phyloP scores from a whole-genome alignment of 2,797 vertebrate genomes.

The Epinephelus awoara region DNA sequence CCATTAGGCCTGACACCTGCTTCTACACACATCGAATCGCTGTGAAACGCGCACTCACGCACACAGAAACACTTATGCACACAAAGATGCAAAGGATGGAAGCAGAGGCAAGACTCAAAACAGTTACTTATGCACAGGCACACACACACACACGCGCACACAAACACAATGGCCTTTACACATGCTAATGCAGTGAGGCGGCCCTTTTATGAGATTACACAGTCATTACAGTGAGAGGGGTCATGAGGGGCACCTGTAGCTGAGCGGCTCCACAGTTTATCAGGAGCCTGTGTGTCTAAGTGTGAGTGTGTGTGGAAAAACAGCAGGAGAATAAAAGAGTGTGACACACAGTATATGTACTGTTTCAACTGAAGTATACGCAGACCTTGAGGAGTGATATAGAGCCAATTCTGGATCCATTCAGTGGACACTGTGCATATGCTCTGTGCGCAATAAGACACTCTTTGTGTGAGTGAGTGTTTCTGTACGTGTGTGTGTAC shows the following conservation, averaged over 20 bases:
- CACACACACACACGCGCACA: conserved; percentile 38
- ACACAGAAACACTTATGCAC: conserved; percentile 9
- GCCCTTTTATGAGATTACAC: conserved; percentile 82
- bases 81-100: conserved; percentile 49
- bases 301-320: conserved; percentile 37
- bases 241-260: conserved; percentile 78
- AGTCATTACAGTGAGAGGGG: conserved; percentile 80
- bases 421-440: conserved; percentile 79
- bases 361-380: conserved; percentile 43
- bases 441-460: conserved; percentile 82
- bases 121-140: conserved; percentile 56
- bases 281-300: conserved; percentile 29
- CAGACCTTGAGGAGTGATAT: conserved; percentile 44
- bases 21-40: conserved; percentile 45
- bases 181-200: conserved; percentile 78
- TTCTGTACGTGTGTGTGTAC: conserved; percentile 20
- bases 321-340: conserved; percentile 32
- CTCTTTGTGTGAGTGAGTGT: conserved; percentile 68
- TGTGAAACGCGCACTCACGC: conserved; percentile 26
- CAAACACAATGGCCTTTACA: conserved; percentile 77
- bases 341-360: conserved; percentile 18
- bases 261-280: conserved; percentile 62
- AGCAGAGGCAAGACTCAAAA: conserved; percentile 52
- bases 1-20: conserved; percentile 80
- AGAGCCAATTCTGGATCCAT: conserved; percentile 59